Evolutionary conservation across 1,140 invertebrate genomes (phyloP).

Genomic region (Drosophila saltans): DNA sequence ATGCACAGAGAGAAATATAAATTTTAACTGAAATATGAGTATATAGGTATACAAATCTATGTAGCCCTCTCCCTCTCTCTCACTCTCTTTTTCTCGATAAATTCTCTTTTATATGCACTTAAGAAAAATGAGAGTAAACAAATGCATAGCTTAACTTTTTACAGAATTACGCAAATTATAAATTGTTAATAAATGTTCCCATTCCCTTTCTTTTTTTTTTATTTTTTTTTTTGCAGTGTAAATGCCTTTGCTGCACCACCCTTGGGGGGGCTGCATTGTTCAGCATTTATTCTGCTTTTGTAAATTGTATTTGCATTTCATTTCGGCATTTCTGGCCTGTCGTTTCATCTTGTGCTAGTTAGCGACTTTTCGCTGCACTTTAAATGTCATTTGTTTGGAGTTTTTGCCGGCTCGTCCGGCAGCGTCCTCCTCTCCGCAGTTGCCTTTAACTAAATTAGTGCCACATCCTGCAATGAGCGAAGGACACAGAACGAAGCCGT

Average conservation of each 20-base stretch:
- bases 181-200: no score
- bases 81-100: no score
- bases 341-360: slow-evolving; percentile 58
- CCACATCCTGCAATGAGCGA: background rate
- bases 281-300: slow-evolving; percentile 69
- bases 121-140: no score
- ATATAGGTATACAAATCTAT: no score
- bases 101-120: no score
- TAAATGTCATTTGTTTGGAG: slow-evolving; percentile 76
- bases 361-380: slow-evolving; percentile 80
- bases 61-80: no score
- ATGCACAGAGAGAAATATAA: slow-evolving; percentile 30
- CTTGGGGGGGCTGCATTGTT: slow-evolving; percentile 56
- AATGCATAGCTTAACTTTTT: no score
- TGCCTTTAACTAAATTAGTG: slow-evolving; percentile 79
- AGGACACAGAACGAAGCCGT: background rate
- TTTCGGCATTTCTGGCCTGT: slow-evolving; percentile 43
- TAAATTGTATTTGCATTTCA: slow-evolving; percentile 80
- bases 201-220: background rate
- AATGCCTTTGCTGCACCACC: background rate
- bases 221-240: background rate
- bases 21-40: no score
- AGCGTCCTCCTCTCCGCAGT: slow-evolving; percentile 24
- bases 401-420: slow-evolving; percentile 42
- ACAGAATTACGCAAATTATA: no score